Conservation (phyloP, 2,888 invertebrate genomes). For the Hyppa rectilinea region DNA sequence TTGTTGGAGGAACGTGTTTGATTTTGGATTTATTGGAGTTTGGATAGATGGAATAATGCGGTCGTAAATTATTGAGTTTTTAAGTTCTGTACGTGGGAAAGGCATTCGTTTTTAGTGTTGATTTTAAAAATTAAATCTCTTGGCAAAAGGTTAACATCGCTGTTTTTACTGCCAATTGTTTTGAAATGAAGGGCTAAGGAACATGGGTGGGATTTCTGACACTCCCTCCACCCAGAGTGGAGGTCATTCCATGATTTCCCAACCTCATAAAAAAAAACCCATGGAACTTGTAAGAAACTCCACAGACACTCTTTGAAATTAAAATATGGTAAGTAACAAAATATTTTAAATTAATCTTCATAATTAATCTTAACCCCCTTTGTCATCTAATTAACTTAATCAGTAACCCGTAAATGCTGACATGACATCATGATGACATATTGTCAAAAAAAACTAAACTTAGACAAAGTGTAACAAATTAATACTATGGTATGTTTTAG, state of each 20-base stretch:
- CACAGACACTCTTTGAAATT: no score
- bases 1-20: not conserved
- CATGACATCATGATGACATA: slow-evolving; percentile 41
- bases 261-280: no score
- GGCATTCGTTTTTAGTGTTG: not conserved
- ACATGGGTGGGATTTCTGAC: no score
- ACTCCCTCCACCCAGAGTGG: no score
- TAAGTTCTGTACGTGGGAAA: not conserved
- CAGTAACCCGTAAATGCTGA: slow-evolving; percentile 62
- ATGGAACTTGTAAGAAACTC: no score
- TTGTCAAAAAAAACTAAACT: slow-evolving; percentile 38
- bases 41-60: not conserved
- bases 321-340: no score
- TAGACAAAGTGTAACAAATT: slow-evolving; percentile 54
- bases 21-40: slow-evolving; percentile 26
- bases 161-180: no score
- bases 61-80: not conserved
- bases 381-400: slow-evolving; percentile 58
- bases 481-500: slow-evolving; percentile 30
- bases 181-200: no score
- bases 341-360: no score
- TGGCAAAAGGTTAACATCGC: no score
- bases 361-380: slow-evolving; percentile 57
- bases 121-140: no score
- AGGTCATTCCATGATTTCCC: no score